Evolutionary conservation across 2,888 invertebrate genomes (phyloP).

Genomic region (Venusia cambrica): DNA sequence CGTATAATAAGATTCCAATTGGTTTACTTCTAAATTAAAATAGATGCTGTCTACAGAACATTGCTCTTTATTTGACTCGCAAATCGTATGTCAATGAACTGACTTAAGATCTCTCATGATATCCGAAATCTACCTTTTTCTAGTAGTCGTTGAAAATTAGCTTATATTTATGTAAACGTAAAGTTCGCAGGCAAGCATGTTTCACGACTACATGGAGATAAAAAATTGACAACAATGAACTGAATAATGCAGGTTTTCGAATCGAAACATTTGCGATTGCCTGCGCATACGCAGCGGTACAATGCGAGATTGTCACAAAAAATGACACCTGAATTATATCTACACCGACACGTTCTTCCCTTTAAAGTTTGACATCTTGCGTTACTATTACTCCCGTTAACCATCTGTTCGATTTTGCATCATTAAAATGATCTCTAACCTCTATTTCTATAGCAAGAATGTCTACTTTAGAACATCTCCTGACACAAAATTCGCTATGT

Average conservation of each 20-base stretch:
- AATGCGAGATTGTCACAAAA: constrained; percentile 22
- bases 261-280: constrained; percentile 12
- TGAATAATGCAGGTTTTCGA: constrained; percentile 16
- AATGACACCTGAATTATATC: constrained; percentile 35
- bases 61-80: too few relatives aligned
- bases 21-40: constrained; percentile 1
- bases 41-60: too few relatives aligned
- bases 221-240: constrained; percentile 4
- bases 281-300: constrained; percentile 23
- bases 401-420: constrained; percentile 25
- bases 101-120: too few relatives aligned
- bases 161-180: too few relatives aligned
- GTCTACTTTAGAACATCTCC: constrained; percentile 29
- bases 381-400: constrained; percentile 52
- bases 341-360: constrained; percentile 40
- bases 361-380: constrained; percentile 40
- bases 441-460: constrained; percentile 27
- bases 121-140: too few relatives aligned
- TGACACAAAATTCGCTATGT: constrained; percentile 22
- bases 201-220: neutral
- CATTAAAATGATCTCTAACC: constrained; percentile 4
- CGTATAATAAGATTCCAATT: constrained; percentile 19
- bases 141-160: too few relatives aligned
- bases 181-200: too few relatives aligned
- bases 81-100: too few relatives aligned